These are phyloP conservation scores for Tretioscincus oriximinensis DNA, from an alignment of 2,113 vertebrate genomes.

Conservation along the genomic window DNA sequence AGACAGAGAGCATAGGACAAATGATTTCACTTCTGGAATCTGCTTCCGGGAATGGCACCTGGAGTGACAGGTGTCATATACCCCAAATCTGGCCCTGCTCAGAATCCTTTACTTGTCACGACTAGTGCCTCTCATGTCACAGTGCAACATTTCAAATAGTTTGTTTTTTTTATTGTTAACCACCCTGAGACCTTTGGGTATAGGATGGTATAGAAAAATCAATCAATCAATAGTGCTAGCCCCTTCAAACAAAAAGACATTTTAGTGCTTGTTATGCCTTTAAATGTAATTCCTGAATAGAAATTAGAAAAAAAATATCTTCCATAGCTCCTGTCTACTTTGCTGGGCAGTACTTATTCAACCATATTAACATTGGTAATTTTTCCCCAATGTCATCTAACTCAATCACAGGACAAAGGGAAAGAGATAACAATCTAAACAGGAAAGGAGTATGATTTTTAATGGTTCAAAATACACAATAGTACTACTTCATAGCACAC, in stretches of 20 bases:
- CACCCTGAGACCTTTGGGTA: no score
- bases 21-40: no score
- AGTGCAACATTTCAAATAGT: neutral
- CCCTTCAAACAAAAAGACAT: neutral
- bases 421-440: neutral
- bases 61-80: no score
- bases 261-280: neutral
- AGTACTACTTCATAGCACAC: slow-evolving; percentile 3
- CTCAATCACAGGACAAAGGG: neutral
- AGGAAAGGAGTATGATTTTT: neutral
- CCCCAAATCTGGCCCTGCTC: no score
- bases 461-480: neutral
- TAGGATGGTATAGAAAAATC: no score
- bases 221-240: neutral
- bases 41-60: no score
- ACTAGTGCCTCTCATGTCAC: neutral
- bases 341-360: neutral
- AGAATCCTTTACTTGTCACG: neutral
- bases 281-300: neutral
- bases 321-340: neutral
- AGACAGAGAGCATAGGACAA: no score
- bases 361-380: neutral
- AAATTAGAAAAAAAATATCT: neutral
- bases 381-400: neutral
- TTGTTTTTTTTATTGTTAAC: no score